Evolutionary conservation across 2,888 invertebrate genomes (phyloP), one percentile per base, ranked within the genome.

Genomic region (Chydorus sphaericus): DNA sequence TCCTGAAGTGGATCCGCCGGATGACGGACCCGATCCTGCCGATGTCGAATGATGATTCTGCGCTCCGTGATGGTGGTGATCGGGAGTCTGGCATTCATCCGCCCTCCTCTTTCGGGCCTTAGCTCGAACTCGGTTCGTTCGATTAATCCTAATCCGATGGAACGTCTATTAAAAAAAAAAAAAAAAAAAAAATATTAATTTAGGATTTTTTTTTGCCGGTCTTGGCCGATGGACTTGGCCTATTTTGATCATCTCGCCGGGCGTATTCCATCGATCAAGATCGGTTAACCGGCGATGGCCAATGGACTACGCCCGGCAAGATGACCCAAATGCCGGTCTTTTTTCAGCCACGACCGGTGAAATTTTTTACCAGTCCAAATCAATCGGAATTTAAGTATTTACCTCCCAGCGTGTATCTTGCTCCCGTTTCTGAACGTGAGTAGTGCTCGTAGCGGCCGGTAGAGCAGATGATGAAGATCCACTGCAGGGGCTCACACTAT

Each of bases 141-240:
- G 74, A 66, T 86, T 86, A 26, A 77, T 77, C 63, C 81, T 78
- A 53, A 86, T 80, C 64, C 82, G 77, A 65, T 83, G 80, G 67
- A 80, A 86, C 20, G 83, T 82, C 71, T 82, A 67, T 37, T 69
- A 65, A 51, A 54, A 56, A 56, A 26, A 57, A 48, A 56, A 30
- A 53, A 54, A 58, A 54, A 57, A 30, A 20, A 48, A 52, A 8
- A 4, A 48, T 20, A 2, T 29, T 5, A 28, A 20, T 30, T 39
- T 16, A 28, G 33, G 14, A 7, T 18, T 20, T n/a, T n/a, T n/a
- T n/a, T n/a, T n/a, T n/a, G n/a, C n/a, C n/a, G n/a, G n/a, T n/a
- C n/a, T n/a, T n/a, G n/a, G n/a, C n/a, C n/a, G n/a, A n/a, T n/a
- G n/a, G n/a, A n/a, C n/a, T n/a, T n/a, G n/a, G n/a, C n/a, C n/a